Percentiles rank a stretch among this genome's conserved stretches.
Evolutionary conservation across 2,888 invertebrate species (phyloP).

Genomic region (Melanargia galathea): DNA sequence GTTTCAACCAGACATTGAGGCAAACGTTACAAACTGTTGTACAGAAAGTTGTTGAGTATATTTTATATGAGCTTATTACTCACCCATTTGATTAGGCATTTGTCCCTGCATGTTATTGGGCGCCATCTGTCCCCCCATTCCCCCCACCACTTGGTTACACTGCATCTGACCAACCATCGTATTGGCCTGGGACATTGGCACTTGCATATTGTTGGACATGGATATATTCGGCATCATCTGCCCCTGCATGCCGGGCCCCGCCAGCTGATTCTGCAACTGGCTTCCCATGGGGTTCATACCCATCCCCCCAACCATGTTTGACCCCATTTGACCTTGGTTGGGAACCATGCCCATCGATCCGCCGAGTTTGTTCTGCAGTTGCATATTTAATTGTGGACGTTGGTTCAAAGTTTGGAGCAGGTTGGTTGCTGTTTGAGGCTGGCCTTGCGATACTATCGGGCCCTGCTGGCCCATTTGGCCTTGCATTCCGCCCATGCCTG

Average conservation of each 20-base stretch:
- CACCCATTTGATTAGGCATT: constrained; percentile 78
- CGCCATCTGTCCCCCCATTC: constrained; percentile 74
- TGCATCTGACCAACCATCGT: constrained; percentile 72
- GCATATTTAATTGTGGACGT: constrained; percentile 83
- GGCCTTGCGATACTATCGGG: constrained; percentile 76
- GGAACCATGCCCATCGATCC: constrained; percentile 80
- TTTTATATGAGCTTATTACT: too few relatives aligned
- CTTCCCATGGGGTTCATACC: constrained; percentile 78
- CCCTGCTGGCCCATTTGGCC: constrained; percentile 74
- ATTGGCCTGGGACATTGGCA: constrained; percentile 63
- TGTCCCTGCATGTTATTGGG: constrained; percentile 65
- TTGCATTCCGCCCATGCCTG: constrained; percentile 69
- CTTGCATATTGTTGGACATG: constrained; percentile 69
- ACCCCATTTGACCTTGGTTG: constrained; percentile 80
- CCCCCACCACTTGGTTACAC: constrained; percentile 72
- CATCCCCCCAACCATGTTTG: constrained; percentile 75
- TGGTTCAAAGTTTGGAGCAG: constrained; percentile 89
- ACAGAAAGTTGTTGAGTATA: too few relatives aligned
- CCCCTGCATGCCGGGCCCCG: constrained; percentile 68
- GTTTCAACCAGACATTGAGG: too few relatives aligned
- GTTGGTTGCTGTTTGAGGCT: constrained; percentile 84
- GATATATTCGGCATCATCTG: constrained; percentile 78
- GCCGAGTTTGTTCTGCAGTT: constrained; percentile 82
- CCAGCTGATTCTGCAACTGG: constrained; percentile 71
- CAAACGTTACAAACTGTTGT: too few relatives aligned